Evolutionary conservation across 2,113 vertebrate species (phyloP), one percentile per base, ranked within the genome.

Genomic region (Lanius collurio): DNA sequence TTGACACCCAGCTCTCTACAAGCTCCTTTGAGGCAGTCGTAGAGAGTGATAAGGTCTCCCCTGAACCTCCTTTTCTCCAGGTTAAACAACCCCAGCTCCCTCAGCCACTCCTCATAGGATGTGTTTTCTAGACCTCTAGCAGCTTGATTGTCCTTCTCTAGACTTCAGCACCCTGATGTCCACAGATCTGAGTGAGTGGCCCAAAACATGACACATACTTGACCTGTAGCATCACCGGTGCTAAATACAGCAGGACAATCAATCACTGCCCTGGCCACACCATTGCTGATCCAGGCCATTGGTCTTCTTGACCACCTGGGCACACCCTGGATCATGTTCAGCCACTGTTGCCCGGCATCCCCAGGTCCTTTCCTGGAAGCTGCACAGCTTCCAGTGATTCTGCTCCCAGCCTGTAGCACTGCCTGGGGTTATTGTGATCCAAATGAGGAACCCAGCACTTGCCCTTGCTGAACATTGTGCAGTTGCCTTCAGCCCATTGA

Each of bases 271-370:
- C 62, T 68, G 37, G 8, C 28, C 46, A 30, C 31, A 46, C 6
- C 4, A 6, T 0, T 2, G 23, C 39, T 67, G 33, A 21, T 8
- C 20, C 13, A 21, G 19, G 15, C 30, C 53, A 30, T 10, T 2
- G 7, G 53, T 33, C 15, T 37, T 44, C 28, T 52, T n/a, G 33
- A 28, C 19, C 33, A 17, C 28, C 23, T 24, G 33, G 37, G 12
- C 4, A 44, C 37, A 28, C 2, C 0, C 15, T 52, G 37, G 60
- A 3, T 52, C 28, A 30, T 14, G 15, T 52, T 33, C 37, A 65
- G 22, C 31, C 3, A 1, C 35, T 44, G 8, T 3, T 28, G 6
- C 1, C 15, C 33, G 37, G 22, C 15, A 28, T 2, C 3, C 5
- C 10, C 15, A 15, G 33, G 16, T 7, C 2, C 5, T 39, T 50